A percentile compares a stretch with the other conserved stretches of the same genome.
Evolutionary conservation across 1,140 invertebrate genomes (phyloP).

Genomic region (Tribolium madens): DNA sequence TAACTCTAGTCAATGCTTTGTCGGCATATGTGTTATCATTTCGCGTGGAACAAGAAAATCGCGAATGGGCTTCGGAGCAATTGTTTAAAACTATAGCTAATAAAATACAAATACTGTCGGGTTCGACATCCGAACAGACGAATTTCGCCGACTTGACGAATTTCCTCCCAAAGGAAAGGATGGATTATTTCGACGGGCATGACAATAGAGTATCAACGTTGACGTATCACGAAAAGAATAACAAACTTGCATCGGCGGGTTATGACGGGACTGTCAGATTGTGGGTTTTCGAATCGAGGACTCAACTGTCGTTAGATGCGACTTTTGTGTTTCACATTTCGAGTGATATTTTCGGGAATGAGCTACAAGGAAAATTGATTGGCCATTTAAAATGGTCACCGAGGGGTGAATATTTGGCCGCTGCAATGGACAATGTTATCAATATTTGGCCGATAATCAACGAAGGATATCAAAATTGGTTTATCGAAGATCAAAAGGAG

Average conservation of each 20-base stretch:
- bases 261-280: constrained; percentile 77
- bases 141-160: constrained; percentile 68
- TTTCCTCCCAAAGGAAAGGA: constrained; percentile 65
- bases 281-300: constrained; percentile 69
- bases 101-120: constrained; percentile 59
- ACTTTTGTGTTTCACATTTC: constrained; percentile 72
- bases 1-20: constrained; percentile 74
- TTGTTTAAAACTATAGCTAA: constrained; percentile 65
- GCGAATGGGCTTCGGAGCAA: constrained; percentile 75
- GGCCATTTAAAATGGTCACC: constrained; percentile 70
- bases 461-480: constrained; percentile 58
- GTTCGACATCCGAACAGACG: constrained; percentile 59
- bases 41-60: constrained; percentile 65
- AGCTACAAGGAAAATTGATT: constrained; percentile 69
- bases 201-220: constrained; percentile 67
- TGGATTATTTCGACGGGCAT: constrained; percentile 69
- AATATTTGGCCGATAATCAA: constrained; percentile 70
- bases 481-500: constrained; percentile 65
- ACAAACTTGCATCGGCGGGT: constrained; percentile 71
- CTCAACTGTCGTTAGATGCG: constrained; percentile 67
- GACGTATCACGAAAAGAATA: constrained; percentile 66
- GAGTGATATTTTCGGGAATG: constrained; percentile 68
- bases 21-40: constrained; percentile 73
- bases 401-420: constrained; percentile 70
- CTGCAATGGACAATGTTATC: constrained; percentile 70